Evolutionary conservation across 2,113 vertebrate species (phyloP), one percentile per base, ranked within the genome.

Genomic region (Lichenostomus cassidix): DNA sequence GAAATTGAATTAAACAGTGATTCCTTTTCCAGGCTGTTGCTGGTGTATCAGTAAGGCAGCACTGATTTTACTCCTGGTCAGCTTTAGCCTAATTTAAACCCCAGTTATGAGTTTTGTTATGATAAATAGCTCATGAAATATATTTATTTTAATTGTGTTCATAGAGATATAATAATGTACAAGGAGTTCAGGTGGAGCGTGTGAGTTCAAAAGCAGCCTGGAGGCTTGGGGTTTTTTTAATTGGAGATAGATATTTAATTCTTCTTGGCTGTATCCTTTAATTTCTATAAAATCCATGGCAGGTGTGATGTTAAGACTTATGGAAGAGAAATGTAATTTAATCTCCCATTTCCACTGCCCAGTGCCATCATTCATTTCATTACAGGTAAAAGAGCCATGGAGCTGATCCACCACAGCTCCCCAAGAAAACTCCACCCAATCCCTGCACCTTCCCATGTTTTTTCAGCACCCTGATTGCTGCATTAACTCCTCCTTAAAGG

Each of bases 1-100:
- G 23, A 47, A 94, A 89, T 65, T 76, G 69, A 95, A 95, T 95
- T 93, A 92, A 89, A 58, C 28, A 71, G 47, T 25, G 42, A 59
- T 28, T 91, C 39, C 11, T 65, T n/a, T 63, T 60, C 23, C 56
- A 50, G 65, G 15, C 42, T 77, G 12, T 15, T 83, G 81, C 31
- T 85, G 23, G 15, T 39, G 17, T 24, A 55, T 22, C 49, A 56
- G n/a, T 28, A 47, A 84, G 75, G 78, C 82, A 60, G 84, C 50
- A 52, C 64, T 71, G 89, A 81, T 78, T 88, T 88, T 42, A 62
- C 42, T 56, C 9, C 22, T 41, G 70, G 35, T 62, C 71, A 80
- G 46, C 46, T 85, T 89, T 55, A 88, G 31, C 11, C 29, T 39
- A 55, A 39, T 91, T 93, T 81, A 78, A 71, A 93, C 58, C 64